Percentiles rank a stretch among this genome's conserved stretches.
Evolutionary conservation across 1,140 invertebrate genomes (phyloP).

Genomic region (Plectrocnemia conspersa): DNA sequence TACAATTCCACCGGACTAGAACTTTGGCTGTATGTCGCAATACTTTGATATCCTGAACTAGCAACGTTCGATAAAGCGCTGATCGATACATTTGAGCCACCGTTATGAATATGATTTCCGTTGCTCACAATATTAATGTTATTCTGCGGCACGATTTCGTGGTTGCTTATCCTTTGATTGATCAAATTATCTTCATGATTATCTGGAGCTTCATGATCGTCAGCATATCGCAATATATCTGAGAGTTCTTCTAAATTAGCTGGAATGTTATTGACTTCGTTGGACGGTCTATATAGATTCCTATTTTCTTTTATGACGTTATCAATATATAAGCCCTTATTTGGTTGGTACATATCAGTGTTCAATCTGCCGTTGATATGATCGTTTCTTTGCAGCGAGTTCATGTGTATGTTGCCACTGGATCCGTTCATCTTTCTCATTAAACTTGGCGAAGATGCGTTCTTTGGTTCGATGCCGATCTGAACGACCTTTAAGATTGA

Average conservation of each 20-base stretch:
- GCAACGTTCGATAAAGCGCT: conserved; percentile 77
- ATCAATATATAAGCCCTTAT: conserved; percentile 22
- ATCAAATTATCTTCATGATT: conserved; percentile 46
- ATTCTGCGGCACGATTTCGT: conserved; percentile 40
- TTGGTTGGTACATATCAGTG: conserved; percentile 14
- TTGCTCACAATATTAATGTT: conserved; percentile 45
- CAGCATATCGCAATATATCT: conserved; percentile 63
- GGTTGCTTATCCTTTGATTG: conserved; percentile 41
- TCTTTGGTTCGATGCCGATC: conserved; percentile 49
- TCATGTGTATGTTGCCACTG: conserved; percentile 23
- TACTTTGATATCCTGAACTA: conserved; percentile 86
- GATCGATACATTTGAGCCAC: conserved; percentile 70
- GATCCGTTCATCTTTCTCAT: conserved; percentile 38
- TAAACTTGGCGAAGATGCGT: conserved; percentile 35
- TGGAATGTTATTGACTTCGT: conserved; percentile 46
- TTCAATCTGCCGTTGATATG: conserved; percentile 18
- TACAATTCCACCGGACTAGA: conserved; percentile 80
- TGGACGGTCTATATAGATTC: conserved; percentile 8
- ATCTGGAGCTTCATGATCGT: conserved; percentile 54
- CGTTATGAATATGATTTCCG: conserved; percentile 46
- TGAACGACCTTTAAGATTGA: conserved; percentile 52
- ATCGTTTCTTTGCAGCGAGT: conserved; percentile 29
- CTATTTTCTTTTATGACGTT: conserved; percentile 13
- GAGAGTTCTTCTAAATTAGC: conserved; percentile 66
- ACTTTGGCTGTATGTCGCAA: conserved; percentile 83